Evolutionary conservation across 2,113 vertebrate genomes (phyloP), one percentile per base, ranked within the genome.

Genomic region (Myrmophylax atrothorax): DNA sequence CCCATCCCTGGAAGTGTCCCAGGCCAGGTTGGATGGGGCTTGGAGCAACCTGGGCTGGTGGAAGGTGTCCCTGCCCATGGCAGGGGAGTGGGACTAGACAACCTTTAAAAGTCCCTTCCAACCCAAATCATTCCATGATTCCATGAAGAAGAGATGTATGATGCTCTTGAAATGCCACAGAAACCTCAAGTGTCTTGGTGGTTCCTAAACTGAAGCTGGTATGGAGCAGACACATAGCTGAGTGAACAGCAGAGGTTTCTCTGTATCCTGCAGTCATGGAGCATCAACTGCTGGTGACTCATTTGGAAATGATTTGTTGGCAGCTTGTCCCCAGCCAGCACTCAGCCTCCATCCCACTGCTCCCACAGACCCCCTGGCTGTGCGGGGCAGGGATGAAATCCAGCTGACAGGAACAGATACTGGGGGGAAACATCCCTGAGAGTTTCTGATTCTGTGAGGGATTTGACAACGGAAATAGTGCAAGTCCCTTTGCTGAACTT

Each of bases 221-320:
- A 60, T 25, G 75, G 72, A 90, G 67, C 56, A 74, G 76, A 17
- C 37, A 58, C 4, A 1, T 3, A 31, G 84, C 80, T 53, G 91
- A 82, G 47, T 38, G 67, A 58, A 42, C 38, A 84, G 74, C 78
- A 82, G 60, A 87, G 59, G n/a, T 62, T 89, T 25, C 79, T 94
- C 62, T 44, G 46, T 46, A 33, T 84, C 80, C 37, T 31, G 1
- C 79, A 26, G 66, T 35, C 67, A 5, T 40, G 8, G 89, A 90
- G 29, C 87, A 79, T 73, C 53, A 15, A 26, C 40, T 60, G n/a
- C 83, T 31, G 49, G 37, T 96, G 94, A 92, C 53, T 96, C 93
- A 89, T 35, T 86, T 88, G 91, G 91, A 83, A 95, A 69, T 66
- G 59, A 85, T 90, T 28, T 83, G 49, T 24, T 90, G 89, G 89